Base-by-base conservation (phyloP, 1,140 invertebrate species). In the Drosophila grimshawi region DNA sequence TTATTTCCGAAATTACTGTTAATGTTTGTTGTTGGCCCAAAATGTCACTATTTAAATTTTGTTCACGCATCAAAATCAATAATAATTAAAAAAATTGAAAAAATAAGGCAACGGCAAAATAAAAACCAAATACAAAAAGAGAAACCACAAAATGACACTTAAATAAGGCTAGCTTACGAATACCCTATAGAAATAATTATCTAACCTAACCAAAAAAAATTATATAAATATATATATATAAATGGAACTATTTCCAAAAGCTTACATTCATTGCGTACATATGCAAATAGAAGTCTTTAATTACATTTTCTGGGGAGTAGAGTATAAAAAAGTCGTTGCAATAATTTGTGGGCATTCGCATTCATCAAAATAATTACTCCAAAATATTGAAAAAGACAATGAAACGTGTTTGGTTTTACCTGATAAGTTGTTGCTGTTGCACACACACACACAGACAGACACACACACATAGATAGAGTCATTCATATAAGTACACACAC, bases 21-120 rank as follows among this genome's bases (percentile, higher is more conserved):
- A 90, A 89, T 88, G 86, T 85, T 89, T 83, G 68, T 90, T 76
- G 78, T 57, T 86, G 80, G 65, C 80, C 83, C 76, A 81, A 89
- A 88, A 88, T 88, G 86, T 88, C 80, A 88, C 85, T 85, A 88
- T 88, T 88, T 85, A 85, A 85, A 88, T 88, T 88, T 88, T 90
- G 74, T 88, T 85, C 85, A 88, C 85, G 85, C 85, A 81, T 78
- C 74, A 76, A 74, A 88, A 88, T 90, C 86, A 73, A 90, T 88
- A 88, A 88, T 90, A 76, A 89, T 35, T 19, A 19, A 73, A 72
- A 57, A 48, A 30, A 57, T 65, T 46, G 43, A 71, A 74, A 60
- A 59, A 71, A 63, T 60, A 60, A 74, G 53, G 48, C 61, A 67
- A 68, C 52, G 52, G 39, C 52, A 60, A 80, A 82, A 67, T 57